Evolutionary conservation across 2,797 vertebrate species (phyloP), one percentile per base, ranked within the genome.

Genomic region (Acestrorhynchus altus): DNA sequence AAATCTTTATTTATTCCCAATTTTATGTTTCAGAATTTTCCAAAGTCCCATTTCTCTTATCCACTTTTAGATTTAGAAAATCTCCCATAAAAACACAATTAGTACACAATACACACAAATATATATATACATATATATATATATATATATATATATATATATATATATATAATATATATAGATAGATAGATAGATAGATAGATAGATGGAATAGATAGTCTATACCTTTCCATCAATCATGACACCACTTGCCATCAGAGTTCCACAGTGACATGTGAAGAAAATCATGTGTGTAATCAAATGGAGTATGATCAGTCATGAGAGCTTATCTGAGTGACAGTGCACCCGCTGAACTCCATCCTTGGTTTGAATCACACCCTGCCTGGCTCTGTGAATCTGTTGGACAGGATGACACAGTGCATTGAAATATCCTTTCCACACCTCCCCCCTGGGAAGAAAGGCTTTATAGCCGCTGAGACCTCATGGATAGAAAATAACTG

Each of bases 391-490:
- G 42, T 13, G n/a, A 60, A 26, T 57, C 39, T 57, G 16, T 22
- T 60, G 71, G 20, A 63, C 46, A 70, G 75, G 61, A 42, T 66
- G 76, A 72, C 76, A 78, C 69, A 78, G 60, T 78, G 42, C 61
- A 78, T 78, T 78, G 28, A 72, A 78, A 78, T 72, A 63, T 78
- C 40, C 60, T 59, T 66, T 72, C n/a, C n/a, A n/a, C 69, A 72
- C 76, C 60, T 78, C 51, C 66, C 75, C 51, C 66, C 75, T 66
- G 10, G 16, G 66, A 78, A 51, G 61, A 57, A 59, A 49, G 51
- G 52, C 54, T 78, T 72, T 66, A 49, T 11, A 20, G 69, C 76
- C 57, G 44, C 69, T 56, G 76, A 78, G 76, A 78, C 35, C 26
- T 63, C 40, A 42, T 15, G 22, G 76, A 72, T 72, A 72, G n/a